These are phyloP conservation scores for Sceliomorpha sp. DNA, from an alignment of 2,888 invertebrate genomes.

Conservation along the genomic window DNA sequence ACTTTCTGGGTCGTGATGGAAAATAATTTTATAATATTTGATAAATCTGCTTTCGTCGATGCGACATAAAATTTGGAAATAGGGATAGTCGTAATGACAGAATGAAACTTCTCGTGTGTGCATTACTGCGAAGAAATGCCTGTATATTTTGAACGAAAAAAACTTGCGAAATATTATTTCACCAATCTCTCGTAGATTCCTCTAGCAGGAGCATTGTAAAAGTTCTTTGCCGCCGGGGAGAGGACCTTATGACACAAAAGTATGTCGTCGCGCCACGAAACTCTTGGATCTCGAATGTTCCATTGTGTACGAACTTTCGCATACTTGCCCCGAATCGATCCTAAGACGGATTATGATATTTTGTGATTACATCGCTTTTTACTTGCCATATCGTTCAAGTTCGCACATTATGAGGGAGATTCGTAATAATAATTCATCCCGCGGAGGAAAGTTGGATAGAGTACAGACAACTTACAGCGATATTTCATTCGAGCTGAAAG, in stretches of 20 bases:
- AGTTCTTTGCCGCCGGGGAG: conserved; percentile 18
- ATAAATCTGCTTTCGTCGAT: no score
- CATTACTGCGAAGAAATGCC: no score
- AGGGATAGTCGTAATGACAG: no score
- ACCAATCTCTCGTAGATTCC: conserved; percentile 35
- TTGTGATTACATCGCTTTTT: conserved; percentile 12
- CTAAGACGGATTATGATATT: conserved; percentile 36
- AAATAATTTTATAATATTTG: no score
- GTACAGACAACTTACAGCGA: conserved; percentile 26
- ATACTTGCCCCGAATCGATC: conserved; percentile 18
- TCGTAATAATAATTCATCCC: conserved; percentile 33
- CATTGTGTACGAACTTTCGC: conserved; percentile 27
- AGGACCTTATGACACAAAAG: conserved; percentile 41
- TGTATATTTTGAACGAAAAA: no score
- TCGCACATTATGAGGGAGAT: conserved; percentile 14
- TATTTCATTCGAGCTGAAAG: conserved; percentile 28
- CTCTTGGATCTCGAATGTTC: conserved; percentile 28
- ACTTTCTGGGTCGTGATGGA: no score
- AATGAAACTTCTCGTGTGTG: no score
- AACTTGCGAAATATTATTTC: conserved; percentile 28
- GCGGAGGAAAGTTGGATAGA: conserved; percentile 22
- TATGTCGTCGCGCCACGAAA: conserved; percentile 27
- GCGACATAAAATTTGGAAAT: no score
- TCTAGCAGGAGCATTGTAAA: conserved; percentile 19
- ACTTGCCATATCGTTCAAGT: conserved; percentile 17